Conservation (phyloP, 2,113 vertebrate genomes). For the Xiphorhynchus elegans region DNA sequence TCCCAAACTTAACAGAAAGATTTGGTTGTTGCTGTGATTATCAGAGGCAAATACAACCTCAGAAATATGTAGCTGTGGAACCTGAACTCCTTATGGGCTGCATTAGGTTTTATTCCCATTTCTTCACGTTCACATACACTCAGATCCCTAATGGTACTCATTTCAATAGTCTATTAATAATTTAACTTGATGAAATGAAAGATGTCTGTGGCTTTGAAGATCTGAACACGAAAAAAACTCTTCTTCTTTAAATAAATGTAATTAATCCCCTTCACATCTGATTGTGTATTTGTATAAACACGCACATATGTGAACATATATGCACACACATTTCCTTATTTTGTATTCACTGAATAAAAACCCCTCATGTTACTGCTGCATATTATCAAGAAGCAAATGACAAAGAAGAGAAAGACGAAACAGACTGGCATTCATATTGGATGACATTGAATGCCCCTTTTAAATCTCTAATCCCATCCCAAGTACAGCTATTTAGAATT, state of each 20-base stretch:
- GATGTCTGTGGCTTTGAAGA: not conserved
- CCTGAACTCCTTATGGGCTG: not conserved
- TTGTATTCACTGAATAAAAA: not conserved
- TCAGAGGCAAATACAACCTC: not conserved
- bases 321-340: not conserved
- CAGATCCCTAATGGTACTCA: not conserved
- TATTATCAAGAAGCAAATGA: not conserved
- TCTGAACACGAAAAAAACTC: not conserved
- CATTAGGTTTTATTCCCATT: not conserved
- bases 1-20: not conserved
- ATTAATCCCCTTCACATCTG: not conserved
- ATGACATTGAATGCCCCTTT: not conserved
- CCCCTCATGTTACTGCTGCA: not conserved
- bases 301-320: fast-evolving
- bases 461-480: not conserved
- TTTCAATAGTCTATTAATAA: not conserved
- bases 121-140: not conserved
- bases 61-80: not conserved
- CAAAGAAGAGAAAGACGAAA: not conserved
- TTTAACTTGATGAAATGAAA: not conserved
- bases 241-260: not conserved
- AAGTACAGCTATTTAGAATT: not conserved
- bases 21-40: not conserved
- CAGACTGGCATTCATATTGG: not conserved
- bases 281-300: not conserved